Conservation (phyloP, 2,113 vertebrate species). For the Vulpes vulpes region DNA sequence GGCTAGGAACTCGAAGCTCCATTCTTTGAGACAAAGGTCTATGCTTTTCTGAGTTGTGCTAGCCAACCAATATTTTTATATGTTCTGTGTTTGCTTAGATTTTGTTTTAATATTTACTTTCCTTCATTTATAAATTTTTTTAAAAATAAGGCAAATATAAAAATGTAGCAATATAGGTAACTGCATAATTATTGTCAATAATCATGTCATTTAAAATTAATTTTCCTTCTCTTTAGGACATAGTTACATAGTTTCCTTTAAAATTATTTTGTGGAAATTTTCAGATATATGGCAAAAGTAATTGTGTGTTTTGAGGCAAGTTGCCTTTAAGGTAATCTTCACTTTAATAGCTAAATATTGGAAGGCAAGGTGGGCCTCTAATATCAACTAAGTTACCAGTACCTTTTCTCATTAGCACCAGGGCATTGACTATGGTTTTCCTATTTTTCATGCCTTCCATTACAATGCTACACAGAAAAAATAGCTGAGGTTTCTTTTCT, state of each 20-base stretch:
- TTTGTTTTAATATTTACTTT: background rate
- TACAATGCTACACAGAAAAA: background rate
- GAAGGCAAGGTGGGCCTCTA: background rate
- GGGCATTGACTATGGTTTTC: background rate
- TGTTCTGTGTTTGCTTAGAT: background rate
- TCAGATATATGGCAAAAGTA: background rate
- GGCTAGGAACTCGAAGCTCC: background rate
- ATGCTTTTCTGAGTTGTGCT: background rate
- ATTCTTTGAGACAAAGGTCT: background rate
- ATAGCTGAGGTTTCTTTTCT: background rate
- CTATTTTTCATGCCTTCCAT: background rate
- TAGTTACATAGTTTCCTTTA: background rate
- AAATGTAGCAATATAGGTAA: background rate
- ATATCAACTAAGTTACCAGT: background rate
- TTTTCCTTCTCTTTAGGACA: background rate
- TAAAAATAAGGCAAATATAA: background rate
- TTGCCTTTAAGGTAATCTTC: background rate
- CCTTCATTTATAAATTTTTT: background rate
- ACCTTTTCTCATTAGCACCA: background rate
- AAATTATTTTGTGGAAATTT: background rate
- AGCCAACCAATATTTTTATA: background rate
- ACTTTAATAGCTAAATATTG: background rate
- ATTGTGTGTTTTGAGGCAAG: background rate
- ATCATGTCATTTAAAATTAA: background rate
- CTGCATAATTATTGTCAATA: background rate